Evolutionary conservation across 2,888 invertebrate genomes (phyloP), one percentile per base, ranked within the genome.

Genomic region (Coenonympha glycerion): DNA sequence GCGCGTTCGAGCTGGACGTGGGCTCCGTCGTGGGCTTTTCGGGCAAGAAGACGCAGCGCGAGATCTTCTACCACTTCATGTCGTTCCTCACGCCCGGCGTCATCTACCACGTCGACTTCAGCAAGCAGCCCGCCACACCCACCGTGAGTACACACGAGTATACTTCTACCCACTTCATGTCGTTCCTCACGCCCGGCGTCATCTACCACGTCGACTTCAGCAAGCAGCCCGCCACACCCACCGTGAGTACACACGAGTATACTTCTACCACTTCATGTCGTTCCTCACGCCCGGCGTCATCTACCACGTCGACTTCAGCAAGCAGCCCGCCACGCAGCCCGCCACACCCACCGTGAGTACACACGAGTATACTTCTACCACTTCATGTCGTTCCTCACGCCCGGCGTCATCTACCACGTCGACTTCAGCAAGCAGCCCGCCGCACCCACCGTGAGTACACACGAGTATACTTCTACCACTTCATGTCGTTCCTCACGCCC

Each of bases 31-130:
- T 91, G 13, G 93, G 93, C 2, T 93, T 95, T 77, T 93, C 94
- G 11, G 97, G 97, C 8, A 92, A 95, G 75, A 94, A 93, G 71
- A 90, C 93, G 64, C 92, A 95, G 67, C 90, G 91, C 0, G 96
- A 97, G 88, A 92, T 98, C 68, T 99, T 98, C 85, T 98, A 95
- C 80, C 92, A 93, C 68, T 98, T 98, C 80, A 93, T 93, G 58
- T 98, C 98, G 0, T 99, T 98, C 87, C 89, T 98, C 42, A 93
- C 94, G 45, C 98, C 99, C 18, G 90, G 90, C 0, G 78, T 92
- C 60, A 96, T 98, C 66, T 98, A 95, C 80, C 92, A 91, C 59
- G 93, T 94, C 56, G 95, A 98, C 79, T 91, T 98, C 64, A 89
- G 88, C 1, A 88, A 89, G 49, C 75, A 88, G 8, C 88, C 91